phyloP scores from a whole-genome alignment of 2,797 vertebrate species.

The Pantherophis alleghaniensis region DNA sequence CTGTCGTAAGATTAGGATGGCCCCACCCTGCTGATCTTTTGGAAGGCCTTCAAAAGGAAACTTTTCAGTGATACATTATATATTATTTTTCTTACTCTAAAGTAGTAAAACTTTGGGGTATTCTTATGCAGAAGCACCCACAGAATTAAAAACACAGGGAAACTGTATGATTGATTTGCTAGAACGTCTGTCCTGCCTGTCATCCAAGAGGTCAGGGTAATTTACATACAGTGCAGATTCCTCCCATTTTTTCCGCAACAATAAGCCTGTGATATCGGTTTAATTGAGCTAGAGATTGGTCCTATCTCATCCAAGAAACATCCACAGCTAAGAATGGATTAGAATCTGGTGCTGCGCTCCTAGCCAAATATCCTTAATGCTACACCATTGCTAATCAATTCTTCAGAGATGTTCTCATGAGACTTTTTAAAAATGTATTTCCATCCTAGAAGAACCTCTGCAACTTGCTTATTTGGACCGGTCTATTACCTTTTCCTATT shows the following conservation, averaged over 20 bases:
- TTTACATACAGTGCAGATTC: background rate
- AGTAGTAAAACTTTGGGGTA: background rate
- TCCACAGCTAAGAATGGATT: background rate
- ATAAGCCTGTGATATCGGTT: background rate
- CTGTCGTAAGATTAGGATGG: background rate
- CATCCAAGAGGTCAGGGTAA: background rate
- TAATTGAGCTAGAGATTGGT: background rate
- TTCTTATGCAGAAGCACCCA: background rate
- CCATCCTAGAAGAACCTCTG: background rate
- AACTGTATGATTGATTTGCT: background rate
- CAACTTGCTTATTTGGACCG: background rate
- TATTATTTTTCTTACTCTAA: background rate
- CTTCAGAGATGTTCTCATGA: background rate
- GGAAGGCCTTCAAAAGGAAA: background rate
- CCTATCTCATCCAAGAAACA: background rate
- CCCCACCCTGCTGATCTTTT: background rate
- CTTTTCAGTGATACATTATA: background rate
- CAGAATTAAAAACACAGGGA: background rate
- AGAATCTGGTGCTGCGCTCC: background rate
- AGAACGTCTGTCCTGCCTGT: background rate
- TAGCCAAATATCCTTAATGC: background rate
- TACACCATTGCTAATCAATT: background rate
- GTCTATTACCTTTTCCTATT: fast-evolving
- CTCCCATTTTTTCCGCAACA: background rate
- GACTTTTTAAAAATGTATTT: background rate